phyloP scores from a whole-genome alignment of 2,888 invertebrate species.

The Limnephilus auricula region DNA sequence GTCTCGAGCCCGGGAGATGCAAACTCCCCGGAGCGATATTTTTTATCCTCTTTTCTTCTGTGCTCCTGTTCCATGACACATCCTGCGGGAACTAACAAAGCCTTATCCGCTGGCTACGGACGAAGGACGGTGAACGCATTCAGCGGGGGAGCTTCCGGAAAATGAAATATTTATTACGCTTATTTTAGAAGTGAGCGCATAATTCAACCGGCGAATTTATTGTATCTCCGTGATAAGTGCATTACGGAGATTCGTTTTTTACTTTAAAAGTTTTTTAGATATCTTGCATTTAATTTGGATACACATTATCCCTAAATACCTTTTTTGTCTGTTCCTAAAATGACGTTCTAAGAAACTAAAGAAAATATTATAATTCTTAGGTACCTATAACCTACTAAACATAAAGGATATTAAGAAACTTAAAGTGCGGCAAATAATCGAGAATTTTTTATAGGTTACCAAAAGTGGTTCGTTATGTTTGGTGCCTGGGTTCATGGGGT shows the following conservation, averaged over 20 bases:
- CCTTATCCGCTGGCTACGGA: constrained; percentile 34
- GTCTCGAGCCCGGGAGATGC: constrained; percentile 69
- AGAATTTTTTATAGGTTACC: no score
- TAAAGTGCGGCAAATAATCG: no score
- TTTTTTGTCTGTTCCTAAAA: not conserved
- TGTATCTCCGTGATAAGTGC: constrained; percentile 33
- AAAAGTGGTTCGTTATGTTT: no score
- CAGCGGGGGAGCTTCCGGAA: constrained; percentile 22
- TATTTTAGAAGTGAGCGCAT: constrained; percentile 41
- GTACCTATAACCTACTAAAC: no score
- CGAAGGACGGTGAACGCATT: not conserved
- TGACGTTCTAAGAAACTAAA: no score
- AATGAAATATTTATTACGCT: constrained; percentile 43
- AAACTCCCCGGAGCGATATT: constrained; percentile 77
- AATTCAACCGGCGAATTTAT: constrained; percentile 37
- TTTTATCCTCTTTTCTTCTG: constrained; percentile 63
- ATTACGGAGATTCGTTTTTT: not conserved
- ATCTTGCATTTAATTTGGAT: not conserved
- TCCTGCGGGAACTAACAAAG: constrained; percentile 63
- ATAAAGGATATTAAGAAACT: no score
- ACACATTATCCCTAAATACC: not conserved
- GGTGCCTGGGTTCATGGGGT: no score
- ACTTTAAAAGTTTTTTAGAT: not conserved
- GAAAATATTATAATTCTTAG: no score
- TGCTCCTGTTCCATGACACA: constrained; percentile 54